Conservation (phyloP, 2,888 invertebrate species). For the Heteromurus nitidus region DNA sequence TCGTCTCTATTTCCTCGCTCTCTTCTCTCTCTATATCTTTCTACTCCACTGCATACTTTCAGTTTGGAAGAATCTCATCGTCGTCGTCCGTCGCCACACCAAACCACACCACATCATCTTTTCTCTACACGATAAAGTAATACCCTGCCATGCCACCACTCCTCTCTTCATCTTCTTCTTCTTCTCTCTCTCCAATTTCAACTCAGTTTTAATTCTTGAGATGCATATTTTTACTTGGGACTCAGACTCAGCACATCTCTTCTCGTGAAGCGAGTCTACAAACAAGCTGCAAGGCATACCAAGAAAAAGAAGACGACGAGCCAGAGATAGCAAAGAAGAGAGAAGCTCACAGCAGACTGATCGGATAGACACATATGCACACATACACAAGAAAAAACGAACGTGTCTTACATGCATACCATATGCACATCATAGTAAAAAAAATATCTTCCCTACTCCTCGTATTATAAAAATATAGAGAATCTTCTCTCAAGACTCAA, state of each 20-base stretch:
- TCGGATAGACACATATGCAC: background rate
- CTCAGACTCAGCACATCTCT: background rate
- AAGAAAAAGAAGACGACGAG: constrained; percentile 1
- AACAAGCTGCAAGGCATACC: constrained; percentile 10
- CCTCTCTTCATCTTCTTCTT: constrained; percentile 1
- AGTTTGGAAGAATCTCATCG: constrained; percentile 53
- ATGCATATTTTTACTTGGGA: constrained; percentile 33
- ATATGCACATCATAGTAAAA: background rate
- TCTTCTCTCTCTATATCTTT: background rate
- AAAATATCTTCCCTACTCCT: background rate
- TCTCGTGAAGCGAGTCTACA: constrained; percentile 5
- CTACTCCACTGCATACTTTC: constrained; percentile 29
- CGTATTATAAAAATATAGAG: too few relatives aligned
- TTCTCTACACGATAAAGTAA: background rate
- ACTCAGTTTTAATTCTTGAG: constrained; percentile 47
- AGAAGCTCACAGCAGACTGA: background rate
- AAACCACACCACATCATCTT: constrained; percentile 5
- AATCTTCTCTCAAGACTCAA: too few relatives aligned
- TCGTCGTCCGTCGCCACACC: constrained; percentile 30
- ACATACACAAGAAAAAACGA: background rate
- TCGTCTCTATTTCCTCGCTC: too few relatives aligned
- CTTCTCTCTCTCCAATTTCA: constrained; percentile 16
- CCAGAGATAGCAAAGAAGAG: background rate
- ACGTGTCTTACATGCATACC: background rate
- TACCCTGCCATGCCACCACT: background rate